Conservation (phyloP, 2,888 invertebrate species). For the Cheilosia vulpina region DNA sequence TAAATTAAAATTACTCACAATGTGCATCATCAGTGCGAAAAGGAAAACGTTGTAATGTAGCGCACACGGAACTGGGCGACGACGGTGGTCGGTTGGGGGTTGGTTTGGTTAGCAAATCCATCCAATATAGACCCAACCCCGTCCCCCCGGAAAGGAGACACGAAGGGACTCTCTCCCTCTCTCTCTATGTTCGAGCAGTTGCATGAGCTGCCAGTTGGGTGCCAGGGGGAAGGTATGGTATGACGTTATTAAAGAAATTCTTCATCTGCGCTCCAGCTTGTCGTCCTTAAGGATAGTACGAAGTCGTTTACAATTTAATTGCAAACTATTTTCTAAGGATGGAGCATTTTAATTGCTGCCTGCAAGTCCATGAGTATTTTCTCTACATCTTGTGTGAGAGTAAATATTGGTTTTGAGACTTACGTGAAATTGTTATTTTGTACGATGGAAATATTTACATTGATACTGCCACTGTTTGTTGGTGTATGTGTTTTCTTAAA, state of each 20-base stretch:
- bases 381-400: constrained; percentile 3
- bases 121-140: no score
- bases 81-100: not conserved
- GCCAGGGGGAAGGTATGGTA: not conserved
- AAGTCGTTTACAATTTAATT: constrained; percentile 59
- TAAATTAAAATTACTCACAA: constrained; percentile 65
- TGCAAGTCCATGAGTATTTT: constrained; percentile 27
- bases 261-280: constrained; percentile 13
- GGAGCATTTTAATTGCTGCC: constrained; percentile 61
- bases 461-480: not conserved
- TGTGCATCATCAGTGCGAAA: constrained; percentile 50
- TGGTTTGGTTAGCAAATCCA: no score
- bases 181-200: constrained; percentile 1
- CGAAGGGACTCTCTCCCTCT: not conserved
- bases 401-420: constrained; percentile 37
- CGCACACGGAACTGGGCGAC: not conserved
- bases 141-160: not conserved
- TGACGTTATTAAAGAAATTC: constrained; percentile 23
- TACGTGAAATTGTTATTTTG: not conserved
- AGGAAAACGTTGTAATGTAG: constrained; percentile 18
- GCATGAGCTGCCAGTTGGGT: constrained; percentile 21
- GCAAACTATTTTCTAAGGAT: constrained; percentile 48
- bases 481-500: no score
- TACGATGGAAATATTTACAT: not conserved
- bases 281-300: not conserved